Evolutionary conservation across 2,113 vertebrate species (phyloP), one percentile per base, ranked within the genome.

Genomic region (Hylia prasina): DNA sequence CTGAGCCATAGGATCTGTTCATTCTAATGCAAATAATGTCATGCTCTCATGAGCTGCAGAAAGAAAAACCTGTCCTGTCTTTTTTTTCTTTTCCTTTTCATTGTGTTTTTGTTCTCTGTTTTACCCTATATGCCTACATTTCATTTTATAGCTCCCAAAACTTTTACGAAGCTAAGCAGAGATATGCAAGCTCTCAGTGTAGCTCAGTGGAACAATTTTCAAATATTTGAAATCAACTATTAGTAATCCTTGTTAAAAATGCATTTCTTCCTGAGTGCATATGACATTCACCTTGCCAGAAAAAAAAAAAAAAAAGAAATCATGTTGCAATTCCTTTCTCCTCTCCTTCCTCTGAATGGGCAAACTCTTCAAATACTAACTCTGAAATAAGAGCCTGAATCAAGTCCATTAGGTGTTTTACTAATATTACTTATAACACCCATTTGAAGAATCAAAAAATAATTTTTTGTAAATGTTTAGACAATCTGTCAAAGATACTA

Each of bases 1-100:
- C 72, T 90, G 78, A 94, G 58, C 73, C 50, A 95, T 33, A 94
- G 91, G 70, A 92, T 92, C 83, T 96, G 82, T 95, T 92, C 77
- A 24, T 91, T 93, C 77, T 91, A 64, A 80, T 73, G 54, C 9
- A 4, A 92, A 89, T 78, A 91, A 80, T 70, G 87, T 93, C 78
- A 85, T 24, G 50, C 30, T 93, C 58, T 39, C 3, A 3, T 42
- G 57, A 87, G 35, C 7, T 93, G 50, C 42, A 85, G 58, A 60
- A 80, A 85, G 31, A 78, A 83, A 82, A 92, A 77, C 25, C 25
- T 77, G 15, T 77, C 28, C 11, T 87, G 44, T 15, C 11, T 65
- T 42, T 81, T 66, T 72, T 64, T 35, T 48, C 27, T 72, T 53
- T n/a, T 8, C 16, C 19, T 48, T 44, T 31, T 19, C 2, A 19